Base-by-base conservation (phyloP, 23 tunicate species). In the Diplosoma virens region DNA sequence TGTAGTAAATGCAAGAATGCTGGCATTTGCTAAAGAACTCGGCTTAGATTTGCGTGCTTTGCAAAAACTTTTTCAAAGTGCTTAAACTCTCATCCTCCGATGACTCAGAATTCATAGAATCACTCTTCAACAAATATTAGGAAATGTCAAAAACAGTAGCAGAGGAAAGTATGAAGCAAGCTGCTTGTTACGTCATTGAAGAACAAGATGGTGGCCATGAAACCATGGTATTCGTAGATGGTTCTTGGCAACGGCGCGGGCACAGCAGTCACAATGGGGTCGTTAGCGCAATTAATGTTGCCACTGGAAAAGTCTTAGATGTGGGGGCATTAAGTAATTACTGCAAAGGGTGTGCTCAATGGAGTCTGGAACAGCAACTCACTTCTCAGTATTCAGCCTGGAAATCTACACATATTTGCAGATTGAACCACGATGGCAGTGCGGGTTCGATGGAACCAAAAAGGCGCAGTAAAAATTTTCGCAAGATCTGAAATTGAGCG, bases 191-290 rank as follows among this genome's bases (percentile, higher is more conserved):
- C 5, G 61, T 55, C 22, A 4, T 24, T 17, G n/a, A 24, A 55
- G 22, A 55, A 55, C 22, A 55, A 17, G n/a, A n/a, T n/a, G n/a
- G n/a, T n/a, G 61, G 61, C 23, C 25, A 55, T 55, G 61, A 55
- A 55, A 55, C 22, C 22, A 25, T 24, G n/a, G 61, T 18, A 17
- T 55, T 25, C n/a, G 61, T 55, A 55, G 61, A 55, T 55, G 23
- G 61, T 55, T 55, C 61, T 55, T 55, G 22, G 61, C 61, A 55
- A 25, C 61, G 61, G 5, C 61, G 61, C n/a, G 61, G 61, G 22
- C 61, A 55, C 35, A 27, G 7, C 35, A 61, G 69, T 22, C 69
- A 61, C 35, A 61, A 61, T 61, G 69, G 69, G 28, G 35, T 26
- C 30, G 69, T 61, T 3, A 61, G 35, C 6, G 35, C 35, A 5